These are phyloP conservation scores for Emydura subglobosa DNA, from an alignment of 2,113 vertebrate species.

Conservation along the genomic window DNA sequence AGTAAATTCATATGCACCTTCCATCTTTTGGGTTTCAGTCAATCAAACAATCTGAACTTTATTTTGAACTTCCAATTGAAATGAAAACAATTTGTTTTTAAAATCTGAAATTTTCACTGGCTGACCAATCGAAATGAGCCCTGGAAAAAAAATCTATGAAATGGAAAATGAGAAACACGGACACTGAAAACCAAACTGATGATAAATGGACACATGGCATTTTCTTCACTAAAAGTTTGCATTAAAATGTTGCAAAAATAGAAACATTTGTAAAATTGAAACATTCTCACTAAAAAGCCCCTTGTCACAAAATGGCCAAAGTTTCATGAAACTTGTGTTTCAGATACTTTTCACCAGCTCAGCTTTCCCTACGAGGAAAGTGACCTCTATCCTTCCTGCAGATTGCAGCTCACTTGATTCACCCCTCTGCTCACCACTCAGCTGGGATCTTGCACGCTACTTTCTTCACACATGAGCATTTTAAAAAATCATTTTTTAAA, in stretches of 20 bases:
- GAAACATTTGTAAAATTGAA: background rate
- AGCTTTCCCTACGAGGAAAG: too few relatives aligned
- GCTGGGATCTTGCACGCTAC: background rate
- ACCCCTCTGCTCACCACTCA: background rate
- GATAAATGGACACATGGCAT: background rate
- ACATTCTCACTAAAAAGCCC: background rate
- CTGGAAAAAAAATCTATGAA: background rate
- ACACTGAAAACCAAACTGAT: background rate
- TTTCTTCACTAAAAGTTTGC: background rate
- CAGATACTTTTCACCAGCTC: background rate
- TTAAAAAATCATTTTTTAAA: background rate
- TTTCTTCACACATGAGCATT: background rate
- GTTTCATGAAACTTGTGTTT: background rate
- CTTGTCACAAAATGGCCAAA: background rate
- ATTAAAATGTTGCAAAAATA: background rate
- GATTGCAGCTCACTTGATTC: slow-evolving; percentile 31
- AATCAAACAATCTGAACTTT: background rate
- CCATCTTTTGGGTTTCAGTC: background rate
- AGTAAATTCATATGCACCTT: background rate
- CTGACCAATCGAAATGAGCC: background rate
- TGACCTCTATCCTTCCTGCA: background rate
- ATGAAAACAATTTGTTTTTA: background rate
- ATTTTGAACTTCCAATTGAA: background rate
- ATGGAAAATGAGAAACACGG: background rate
- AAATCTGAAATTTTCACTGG: slow-evolving; percentile 20